These are phyloP conservation scores for Notechis scutatus DNA, from an alignment of 2,113 vertebrate genomes.

Conservation along the genomic window DNA sequence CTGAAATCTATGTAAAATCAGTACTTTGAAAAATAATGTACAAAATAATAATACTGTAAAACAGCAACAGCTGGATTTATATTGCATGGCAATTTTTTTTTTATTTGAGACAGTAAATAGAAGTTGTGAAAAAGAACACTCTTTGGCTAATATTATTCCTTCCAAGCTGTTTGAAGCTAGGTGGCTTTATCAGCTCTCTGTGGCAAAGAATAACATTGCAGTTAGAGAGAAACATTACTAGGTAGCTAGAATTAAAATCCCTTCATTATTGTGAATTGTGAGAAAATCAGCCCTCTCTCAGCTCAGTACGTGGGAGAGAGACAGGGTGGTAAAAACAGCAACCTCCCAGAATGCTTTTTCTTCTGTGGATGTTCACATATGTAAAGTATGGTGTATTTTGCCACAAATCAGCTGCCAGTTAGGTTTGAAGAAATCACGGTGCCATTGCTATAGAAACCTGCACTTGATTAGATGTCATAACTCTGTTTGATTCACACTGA, in stretches of 20 bases:
- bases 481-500: slow-evolving; percentile 1
- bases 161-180: not conserved
- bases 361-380: not conserved
- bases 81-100: not conserved
- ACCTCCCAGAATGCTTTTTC: not conserved
- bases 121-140: not conserved
- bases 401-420: not conserved
- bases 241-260: not conserved
- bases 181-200: not conserved
- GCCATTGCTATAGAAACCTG: slow-evolving; percentile 25
- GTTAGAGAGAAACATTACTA: not conserved
- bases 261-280: not conserved
- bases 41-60: not conserved
- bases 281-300: not conserved
- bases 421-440: not conserved
- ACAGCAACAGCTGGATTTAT: not conserved
- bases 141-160: not conserved
- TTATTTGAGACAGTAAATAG: not conserved
- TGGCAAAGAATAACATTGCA: not conserved
- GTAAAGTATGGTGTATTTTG: not conserved
- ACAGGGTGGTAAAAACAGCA: not conserved
- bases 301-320: not conserved
- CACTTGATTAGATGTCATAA: slow-evolving; percentile 16
- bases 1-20: not conserved
- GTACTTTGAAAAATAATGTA: not conserved